These are phyloP conservation scores for Rhagophthalmus giganteus DNA, from an alignment of 2,888 invertebrate genomes.

Conservation along the genomic window DNA sequence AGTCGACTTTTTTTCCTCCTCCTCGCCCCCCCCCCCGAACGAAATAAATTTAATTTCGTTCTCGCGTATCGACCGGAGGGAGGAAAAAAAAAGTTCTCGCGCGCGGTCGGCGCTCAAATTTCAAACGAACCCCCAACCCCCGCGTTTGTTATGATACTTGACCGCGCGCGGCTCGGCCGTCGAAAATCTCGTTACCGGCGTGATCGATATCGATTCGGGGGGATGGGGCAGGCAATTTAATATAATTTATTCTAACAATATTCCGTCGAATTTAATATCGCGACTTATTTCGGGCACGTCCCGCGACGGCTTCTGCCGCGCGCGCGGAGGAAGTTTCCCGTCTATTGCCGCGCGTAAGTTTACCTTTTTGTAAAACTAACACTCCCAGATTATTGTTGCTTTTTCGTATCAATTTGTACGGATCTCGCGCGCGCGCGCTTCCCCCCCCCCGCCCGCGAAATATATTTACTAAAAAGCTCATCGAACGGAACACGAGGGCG, in stretches of 20 bases:
- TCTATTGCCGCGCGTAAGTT: too few relatives aligned
- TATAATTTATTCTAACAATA: conserved; percentile 15
- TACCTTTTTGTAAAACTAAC: conserved; percentile 21
- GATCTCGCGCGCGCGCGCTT: conserved; percentile 14
- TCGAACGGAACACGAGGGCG: conserved; percentile 7
- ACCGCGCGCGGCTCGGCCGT: too few relatives aligned
- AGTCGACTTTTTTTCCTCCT: too few relatives aligned
- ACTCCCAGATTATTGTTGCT: conserved; percentile 22
- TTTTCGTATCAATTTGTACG: conserved; percentile 27
- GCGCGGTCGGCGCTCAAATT: too few relatives aligned
- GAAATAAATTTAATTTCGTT: conserved; percentile 11
- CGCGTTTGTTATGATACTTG: too few relatives aligned
- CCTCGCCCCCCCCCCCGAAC: too few relatives aligned
- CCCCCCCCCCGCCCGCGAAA: neutral
- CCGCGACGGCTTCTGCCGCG: conserved; percentile 6
- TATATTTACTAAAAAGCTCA: conserved; percentile 15
- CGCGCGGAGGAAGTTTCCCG: conserved; percentile 21
- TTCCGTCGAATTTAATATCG: conserved; percentile 17
- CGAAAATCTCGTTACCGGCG: too few relatives aligned
- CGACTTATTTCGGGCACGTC: conserved; percentile 22
- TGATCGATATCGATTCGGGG: conserved; percentile 1
- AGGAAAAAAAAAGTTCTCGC: too few relatives aligned
- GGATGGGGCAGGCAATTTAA: conserved; percentile 9
- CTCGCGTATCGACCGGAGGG: neutral
- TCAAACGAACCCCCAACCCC: too few relatives aligned